phyloP scores from a whole-genome alignment of 2,888 invertebrate species.

The Boloria selene region DNA sequence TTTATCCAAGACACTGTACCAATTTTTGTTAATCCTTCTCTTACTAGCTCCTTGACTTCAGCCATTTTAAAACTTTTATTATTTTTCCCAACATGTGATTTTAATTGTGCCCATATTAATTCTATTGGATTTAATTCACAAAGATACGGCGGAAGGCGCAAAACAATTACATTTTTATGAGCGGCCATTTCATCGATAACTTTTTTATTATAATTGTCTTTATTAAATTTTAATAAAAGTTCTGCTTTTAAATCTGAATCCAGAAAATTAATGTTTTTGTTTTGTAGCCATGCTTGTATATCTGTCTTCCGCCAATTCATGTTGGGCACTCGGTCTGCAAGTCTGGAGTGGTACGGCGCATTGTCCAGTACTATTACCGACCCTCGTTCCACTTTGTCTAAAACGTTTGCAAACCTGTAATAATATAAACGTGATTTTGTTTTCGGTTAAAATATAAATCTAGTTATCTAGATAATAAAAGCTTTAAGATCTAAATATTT shows the following conservation, averaged over 20 bases:
- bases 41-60: constrained; percentile 9
- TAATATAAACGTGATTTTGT: background rate
- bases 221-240: background rate
- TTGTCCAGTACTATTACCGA: constrained; percentile 35
- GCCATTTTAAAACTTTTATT: constrained; percentile 20
- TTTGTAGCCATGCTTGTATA: constrained; percentile 16
- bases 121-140: no score
- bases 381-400: constrained; percentile 8
- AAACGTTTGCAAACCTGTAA: background rate
- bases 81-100: constrained; percentile 21
- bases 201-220: constrained; percentile 3
- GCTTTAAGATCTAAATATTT: background rate
- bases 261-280: background rate
- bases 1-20: background rate
- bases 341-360: constrained; percentile 35
- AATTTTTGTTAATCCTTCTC: constrained; percentile 15
- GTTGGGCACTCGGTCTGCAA: constrained; percentile 25
- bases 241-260: background rate
- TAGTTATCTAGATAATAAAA: background rate
- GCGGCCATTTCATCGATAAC: constrained; percentile 7
- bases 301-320: constrained; percentile 34
- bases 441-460: background rate
- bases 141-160: no score
- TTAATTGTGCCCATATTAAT: no score
- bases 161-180: no score